A percentile compares a stretch with the other conserved stretches of the same genome.
Conservation (phyloP, 2,888 invertebrate genomes). For the Odontomyia ornata region DNA sequence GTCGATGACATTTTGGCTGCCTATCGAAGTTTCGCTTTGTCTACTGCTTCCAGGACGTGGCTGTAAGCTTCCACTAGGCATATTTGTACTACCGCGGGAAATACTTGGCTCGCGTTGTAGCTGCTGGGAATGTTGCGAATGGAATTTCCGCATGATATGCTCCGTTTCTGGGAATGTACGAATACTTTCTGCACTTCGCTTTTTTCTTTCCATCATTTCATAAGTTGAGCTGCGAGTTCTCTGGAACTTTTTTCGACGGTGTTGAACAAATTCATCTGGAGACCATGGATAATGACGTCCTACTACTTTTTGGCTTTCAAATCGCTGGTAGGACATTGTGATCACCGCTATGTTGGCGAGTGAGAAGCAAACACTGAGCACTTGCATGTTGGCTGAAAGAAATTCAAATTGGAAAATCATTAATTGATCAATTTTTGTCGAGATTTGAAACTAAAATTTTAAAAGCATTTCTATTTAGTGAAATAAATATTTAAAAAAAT, state of each 20-base stretch:
- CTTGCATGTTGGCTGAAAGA: slow-evolving; percentile 72
- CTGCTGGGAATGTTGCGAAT: slow-evolving; percentile 51
- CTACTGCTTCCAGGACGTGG: background rate
- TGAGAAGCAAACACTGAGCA: slow-evolving; percentile 73
- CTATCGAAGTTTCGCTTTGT: slow-evolving; percentile 4
- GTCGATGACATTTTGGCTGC: slow-evolving; percentile 30
- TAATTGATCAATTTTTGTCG: too few species aligned
- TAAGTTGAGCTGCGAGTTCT: slow-evolving; percentile 48
- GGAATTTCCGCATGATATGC: slow-evolving; percentile 53
- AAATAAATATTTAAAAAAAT: too few species aligned
- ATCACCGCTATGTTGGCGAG: slow-evolving; percentile 75
- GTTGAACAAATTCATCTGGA: slow-evolving; percentile 60
- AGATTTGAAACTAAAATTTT: too few species aligned
- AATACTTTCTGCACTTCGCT: slow-evolving; percentile 56
- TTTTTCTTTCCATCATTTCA: slow-evolving; percentile 51
- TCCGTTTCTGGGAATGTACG: slow-evolving; percentile 60
- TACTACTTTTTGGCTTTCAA: slow-evolving; percentile 78
- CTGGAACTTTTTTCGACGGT: slow-evolving; percentile 51
- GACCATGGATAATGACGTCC: slow-evolving; percentile 81
- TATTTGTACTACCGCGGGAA: background rate
- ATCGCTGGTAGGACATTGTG: slow-evolving; percentile 77
- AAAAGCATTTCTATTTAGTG: too few species aligned
- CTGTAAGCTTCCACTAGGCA: background rate
- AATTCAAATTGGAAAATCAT: background rate
- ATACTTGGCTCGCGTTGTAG: slow-evolving; percentile 14